phyloP scores from a whole-genome alignment of 2,888 invertebrate genomes.

The Andrena flavipes region DNA sequence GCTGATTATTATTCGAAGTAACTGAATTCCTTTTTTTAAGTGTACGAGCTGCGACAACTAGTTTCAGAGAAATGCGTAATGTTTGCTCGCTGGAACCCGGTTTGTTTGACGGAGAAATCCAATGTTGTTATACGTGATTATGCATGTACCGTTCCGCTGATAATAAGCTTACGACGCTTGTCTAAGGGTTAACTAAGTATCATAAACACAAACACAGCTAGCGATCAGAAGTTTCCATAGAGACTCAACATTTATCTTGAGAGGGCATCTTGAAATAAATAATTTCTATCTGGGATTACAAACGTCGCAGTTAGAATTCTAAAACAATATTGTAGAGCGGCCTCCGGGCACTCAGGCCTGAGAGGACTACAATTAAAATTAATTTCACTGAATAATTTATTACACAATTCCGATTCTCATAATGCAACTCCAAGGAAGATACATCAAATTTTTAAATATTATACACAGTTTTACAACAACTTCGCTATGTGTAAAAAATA shows the following conservation, averaged over 20 bases:
- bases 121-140: conserved; percentile 43
- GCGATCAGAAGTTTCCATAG: conserved; percentile 31
- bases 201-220: conserved; percentile 41
- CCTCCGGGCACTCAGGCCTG: too few relatives aligned
- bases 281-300: background rate
- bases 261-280: background rate
- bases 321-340: background rate
- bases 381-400: too few relatives aligned
- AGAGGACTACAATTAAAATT: too few relatives aligned
- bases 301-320: background rate
- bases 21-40: background rate
- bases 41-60: background rate
- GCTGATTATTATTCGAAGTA: too few relatives aligned
- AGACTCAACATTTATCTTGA: conserved; percentile 7
- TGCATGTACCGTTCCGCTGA: conserved; percentile 33
- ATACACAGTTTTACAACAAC: too few relatives aligned
- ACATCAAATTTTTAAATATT: too few relatives aligned
- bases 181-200: conserved; percentile 52
- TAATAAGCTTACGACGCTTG: conserved; percentile 54
- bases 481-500: too few relatives aligned
- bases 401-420: too few relatives aligned
- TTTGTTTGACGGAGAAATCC: conserved; percentile 28
- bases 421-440: too few relatives aligned
- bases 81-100: background rate
- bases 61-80: conserved; percentile 1